Percentiles rank a stretch among this genome's conserved stretches.
These are phyloP conservation scores for Platycnemis pennipes DNA, from an alignment of 2,888 invertebrate species.

Conservation along the genomic window DNA sequence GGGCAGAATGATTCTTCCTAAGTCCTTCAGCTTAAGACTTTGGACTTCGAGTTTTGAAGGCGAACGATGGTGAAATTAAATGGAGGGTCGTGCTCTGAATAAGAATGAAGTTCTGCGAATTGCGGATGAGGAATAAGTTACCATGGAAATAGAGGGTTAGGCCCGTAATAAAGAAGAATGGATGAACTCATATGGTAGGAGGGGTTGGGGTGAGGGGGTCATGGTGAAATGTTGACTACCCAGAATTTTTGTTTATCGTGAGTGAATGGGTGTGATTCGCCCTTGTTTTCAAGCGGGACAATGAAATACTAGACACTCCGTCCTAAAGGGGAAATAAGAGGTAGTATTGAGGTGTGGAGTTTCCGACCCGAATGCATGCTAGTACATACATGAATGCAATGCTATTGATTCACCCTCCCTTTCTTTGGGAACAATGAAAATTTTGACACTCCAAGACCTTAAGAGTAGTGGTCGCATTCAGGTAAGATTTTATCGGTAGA, in stretches of 20 bases:
- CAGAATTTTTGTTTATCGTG: not conserved
- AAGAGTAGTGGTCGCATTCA: not conserved
- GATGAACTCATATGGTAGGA: not conserved
- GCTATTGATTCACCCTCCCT: not conserved
- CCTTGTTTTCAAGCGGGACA: not conserved
- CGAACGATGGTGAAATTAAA: not conserved
- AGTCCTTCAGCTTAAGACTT: not conserved
- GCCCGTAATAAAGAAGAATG: not conserved
- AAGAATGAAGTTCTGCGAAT: not conserved
- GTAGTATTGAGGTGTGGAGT: too few relatives aligned
- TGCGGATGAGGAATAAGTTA: not conserved
- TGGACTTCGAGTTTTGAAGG: not conserved
- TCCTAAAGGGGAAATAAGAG: not conserved
- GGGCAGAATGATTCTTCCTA: not conserved
- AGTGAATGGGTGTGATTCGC: not conserved
- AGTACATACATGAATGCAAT: too few relatives aligned
- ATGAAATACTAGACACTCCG: not conserved
- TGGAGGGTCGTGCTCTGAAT: not conserved
- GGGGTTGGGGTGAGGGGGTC: not conserved
- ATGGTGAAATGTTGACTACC: not conserved
- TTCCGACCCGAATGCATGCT: too few relatives aligned
- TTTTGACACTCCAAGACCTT: not conserved
- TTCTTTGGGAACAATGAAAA: not conserved
- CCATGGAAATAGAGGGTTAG: not conserved
- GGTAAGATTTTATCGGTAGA: too few relatives aligned